Conservation (phyloP, 2,888 invertebrate species). For the Drosophila quinaria region DNA sequence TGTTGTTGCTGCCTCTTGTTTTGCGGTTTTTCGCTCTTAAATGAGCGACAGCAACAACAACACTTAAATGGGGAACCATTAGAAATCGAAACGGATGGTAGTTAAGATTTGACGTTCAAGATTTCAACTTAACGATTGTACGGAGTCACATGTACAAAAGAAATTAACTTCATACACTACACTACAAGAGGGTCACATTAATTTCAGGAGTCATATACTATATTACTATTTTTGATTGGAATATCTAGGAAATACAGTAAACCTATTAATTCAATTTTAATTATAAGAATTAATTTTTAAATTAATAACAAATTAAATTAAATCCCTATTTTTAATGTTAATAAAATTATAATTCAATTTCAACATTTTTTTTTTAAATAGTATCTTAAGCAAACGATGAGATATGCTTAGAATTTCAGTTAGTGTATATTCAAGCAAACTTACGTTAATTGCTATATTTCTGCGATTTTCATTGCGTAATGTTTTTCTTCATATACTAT, state of each 20-base stretch:
- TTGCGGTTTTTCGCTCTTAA: conserved; percentile 46
- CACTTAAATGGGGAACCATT: conserved; percentile 50
- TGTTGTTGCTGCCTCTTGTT: conserved; percentile 8
- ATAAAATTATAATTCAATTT: too few species aligned
- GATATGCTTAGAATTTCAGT: neutral
- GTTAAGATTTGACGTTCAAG: conserved; percentile 59
- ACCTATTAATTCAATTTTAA: too few species aligned
- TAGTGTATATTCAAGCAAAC: conserved; percentile 3
- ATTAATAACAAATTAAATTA: too few species aligned
- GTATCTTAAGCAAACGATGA: too few species aligned
- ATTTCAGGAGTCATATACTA: neutral
- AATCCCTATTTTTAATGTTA: too few species aligned
- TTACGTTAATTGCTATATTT: conserved; percentile 1
- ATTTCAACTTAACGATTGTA: conserved; percentile 59
- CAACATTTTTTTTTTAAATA: too few species aligned
- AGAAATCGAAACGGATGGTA: conserved; percentile 60
- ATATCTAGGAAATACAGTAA: too few species aligned
- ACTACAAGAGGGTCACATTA: neutral
- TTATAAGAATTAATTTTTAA: too few species aligned
- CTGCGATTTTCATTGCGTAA: conserved; percentile 1
- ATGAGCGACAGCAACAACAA: conserved; percentile 44
- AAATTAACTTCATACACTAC: conserved; percentile 41
- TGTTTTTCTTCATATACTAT: conserved; percentile 2
- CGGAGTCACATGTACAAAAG: conserved; percentile 28
- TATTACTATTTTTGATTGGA: too few species aligned